These are phyloP conservation scores for Nephrotoma guestfalica DNA, from an alignment of 2,888 invertebrate genomes.

Conservation along the genomic window DNA sequence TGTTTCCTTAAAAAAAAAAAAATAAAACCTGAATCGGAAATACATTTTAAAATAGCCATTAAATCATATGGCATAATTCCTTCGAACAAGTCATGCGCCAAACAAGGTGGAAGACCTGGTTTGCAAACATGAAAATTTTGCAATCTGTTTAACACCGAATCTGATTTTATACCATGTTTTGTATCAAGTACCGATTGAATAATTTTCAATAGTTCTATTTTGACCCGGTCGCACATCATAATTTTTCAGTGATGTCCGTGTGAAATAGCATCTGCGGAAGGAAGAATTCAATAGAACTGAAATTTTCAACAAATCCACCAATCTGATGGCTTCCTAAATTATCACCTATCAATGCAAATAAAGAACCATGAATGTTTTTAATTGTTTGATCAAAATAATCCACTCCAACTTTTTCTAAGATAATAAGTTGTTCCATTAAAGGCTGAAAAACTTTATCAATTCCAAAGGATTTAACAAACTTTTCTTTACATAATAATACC, in stretches of 20 bases:
- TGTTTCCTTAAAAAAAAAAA: background rate
- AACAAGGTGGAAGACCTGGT: background rate
- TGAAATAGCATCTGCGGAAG: slow-evolving; percentile 17
- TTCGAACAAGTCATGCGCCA: background rate
- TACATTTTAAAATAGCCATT: background rate
- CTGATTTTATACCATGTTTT: background rate
- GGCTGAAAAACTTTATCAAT: slow-evolving; percentile 14
- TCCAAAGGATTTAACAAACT: slow-evolving; percentile 16
- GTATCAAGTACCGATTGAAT: background rate
- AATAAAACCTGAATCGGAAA: background rate
- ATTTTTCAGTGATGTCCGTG: slow-evolving; percentile 3
- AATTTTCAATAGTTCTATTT: background rate
- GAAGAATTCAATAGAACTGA: slow-evolving; percentile 14
- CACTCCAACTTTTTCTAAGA: slow-evolving; percentile 16
- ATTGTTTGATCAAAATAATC: slow-evolving; percentile 5
- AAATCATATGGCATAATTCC: background rate
- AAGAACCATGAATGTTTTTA: slow-evolving; percentile 13
- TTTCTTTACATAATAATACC: slow-evolving; percentile 18
- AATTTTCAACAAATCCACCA: slow-evolving; percentile 19
- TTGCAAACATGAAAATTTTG: background rate
- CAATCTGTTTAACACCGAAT: background rate
- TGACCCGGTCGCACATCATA: background rate
- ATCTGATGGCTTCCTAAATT: slow-evolving; percentile 19
- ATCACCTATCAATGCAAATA: slow-evolving; percentile 16
- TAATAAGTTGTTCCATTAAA: slow-evolving; percentile 16